Percentiles rank a stretch among this genome's conserved stretches.
Conservation (phyloP, 2,888 invertebrate species). For the Archaeoteleia sp. region DNA sequence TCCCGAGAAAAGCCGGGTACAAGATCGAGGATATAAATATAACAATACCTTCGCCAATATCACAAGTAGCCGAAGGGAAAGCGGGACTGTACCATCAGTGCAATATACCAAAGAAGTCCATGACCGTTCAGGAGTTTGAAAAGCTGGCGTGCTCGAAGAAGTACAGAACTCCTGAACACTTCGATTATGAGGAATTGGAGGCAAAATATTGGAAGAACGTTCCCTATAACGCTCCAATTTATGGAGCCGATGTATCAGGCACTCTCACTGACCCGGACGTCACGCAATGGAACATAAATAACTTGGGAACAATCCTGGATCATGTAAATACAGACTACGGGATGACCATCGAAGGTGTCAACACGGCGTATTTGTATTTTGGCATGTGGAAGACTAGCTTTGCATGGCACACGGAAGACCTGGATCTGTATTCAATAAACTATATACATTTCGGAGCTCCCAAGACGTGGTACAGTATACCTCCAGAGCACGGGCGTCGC, state of each 20-base stretch:
- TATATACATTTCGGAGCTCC: neutral
- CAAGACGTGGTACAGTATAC: neutral
- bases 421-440: constrained; percentile 3
- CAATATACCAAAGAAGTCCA: constrained; percentile 95
- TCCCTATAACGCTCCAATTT: constrained; percentile 95
- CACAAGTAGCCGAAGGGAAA: constrained; percentile 95
- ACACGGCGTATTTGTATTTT: constrained; percentile 98
- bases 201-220: constrained; percentile 99
- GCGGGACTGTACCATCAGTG: constrained; percentile 97
- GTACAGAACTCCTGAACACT: constrained; percentile 86
- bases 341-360: constrained; percentile 97
- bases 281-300: constrained; percentile 96
- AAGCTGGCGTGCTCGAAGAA: constrained; percentile 88
- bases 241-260: constrained; percentile 99
- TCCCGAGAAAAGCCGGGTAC: constrained; percentile 90
- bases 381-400: constrained; percentile 85
- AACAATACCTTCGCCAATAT: constrained; percentile 95
- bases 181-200: constrained; percentile 91
- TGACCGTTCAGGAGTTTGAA: constrained; percentile 92
- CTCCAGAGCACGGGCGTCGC: neutral
- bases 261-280: constrained; percentile 93
- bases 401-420: constrained; percentile 2
- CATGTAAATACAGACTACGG: constrained; percentile 96
- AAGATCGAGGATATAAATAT: constrained; percentile 87
- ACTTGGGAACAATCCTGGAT: constrained; percentile 94